These are phyloP conservation scores for Condylura cristata DNA, from an alignment of 2,113 vertebrate species.

Conservation along the genomic window DNA sequence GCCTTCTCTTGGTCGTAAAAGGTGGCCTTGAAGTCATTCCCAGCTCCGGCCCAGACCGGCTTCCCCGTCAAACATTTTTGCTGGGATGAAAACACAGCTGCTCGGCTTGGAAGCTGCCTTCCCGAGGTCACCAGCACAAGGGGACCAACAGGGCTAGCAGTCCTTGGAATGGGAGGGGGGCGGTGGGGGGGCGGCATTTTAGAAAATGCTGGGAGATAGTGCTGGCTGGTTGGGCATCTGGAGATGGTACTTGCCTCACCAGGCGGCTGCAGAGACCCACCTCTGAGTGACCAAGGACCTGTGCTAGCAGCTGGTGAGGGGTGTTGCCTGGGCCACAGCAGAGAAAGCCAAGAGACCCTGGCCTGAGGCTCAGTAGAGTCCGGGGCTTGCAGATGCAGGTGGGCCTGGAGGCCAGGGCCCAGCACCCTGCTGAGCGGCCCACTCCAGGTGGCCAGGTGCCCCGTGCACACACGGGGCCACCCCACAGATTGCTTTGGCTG, in stretches of 20 bases:
- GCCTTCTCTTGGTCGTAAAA: conserved; percentile 57
- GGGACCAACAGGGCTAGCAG: neutral
- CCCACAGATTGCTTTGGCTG: neutral
- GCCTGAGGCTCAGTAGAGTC: neutral
- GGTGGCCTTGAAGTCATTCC: conserved; percentile 61
- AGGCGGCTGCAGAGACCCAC: neutral
- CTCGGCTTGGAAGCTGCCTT: neutral
- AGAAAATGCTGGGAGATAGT: neutral
- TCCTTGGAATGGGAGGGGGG: fast-evolving
- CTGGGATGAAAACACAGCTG: neutral
- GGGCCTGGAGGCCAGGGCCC: neutral
- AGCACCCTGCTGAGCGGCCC: neutral
- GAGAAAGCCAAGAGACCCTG: neutral
- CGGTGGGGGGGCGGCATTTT: neutral
- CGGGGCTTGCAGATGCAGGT: fast-evolving
- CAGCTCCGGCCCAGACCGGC: neutral
- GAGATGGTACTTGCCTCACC: neutral
- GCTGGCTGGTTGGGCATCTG: fast-evolving
- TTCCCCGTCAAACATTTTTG: conserved; percentile 7
- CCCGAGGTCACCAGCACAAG: neutral
- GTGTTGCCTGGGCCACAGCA: neutral
- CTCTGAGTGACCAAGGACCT: neutral
- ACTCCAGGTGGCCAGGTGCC: neutral
- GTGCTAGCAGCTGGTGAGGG: neutral
- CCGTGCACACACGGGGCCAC: neutral